phyloP scores from a whole-genome alignment of 2,888 invertebrate genomes.

The Bedellia somnulentella region DNA sequence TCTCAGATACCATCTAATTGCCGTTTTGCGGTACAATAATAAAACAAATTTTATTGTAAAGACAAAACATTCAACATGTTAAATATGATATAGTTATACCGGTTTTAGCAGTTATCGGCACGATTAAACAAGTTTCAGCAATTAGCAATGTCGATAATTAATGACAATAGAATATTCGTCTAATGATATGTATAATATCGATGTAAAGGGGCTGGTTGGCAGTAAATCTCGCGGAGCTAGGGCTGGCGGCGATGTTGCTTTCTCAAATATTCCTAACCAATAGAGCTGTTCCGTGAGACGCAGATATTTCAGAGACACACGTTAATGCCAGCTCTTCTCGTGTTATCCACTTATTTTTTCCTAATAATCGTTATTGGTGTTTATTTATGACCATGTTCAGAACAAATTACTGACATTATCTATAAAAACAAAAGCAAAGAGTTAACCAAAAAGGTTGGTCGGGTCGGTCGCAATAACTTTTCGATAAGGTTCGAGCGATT shows the following conservation, averaged over 20 bases:
- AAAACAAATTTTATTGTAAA: no score
- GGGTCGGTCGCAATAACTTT: conserved; percentile 58
- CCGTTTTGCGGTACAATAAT: no score
- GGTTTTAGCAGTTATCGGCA: conserved; percentile 26
- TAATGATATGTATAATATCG: conserved; percentile 54
- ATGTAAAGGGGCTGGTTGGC: conserved; percentile 29
- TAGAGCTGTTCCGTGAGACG: conserved; percentile 38
- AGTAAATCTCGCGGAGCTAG: conserved; percentile 40
- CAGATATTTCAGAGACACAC: conserved; percentile 32
- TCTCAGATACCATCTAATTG: no score
- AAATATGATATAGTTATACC: no score
- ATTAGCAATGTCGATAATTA: conserved; percentile 44
- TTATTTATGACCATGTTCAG: conserved; percentile 56
- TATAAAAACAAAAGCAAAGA: conserved; percentile 51
- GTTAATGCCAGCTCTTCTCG: conserved; percentile 33
- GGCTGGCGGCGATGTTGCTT: conserved; percentile 40
- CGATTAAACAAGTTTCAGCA: conserved; percentile 37
- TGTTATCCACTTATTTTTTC: conserved; percentile 58
- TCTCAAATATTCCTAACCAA: conserved; percentile 48
- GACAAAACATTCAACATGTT: no score
- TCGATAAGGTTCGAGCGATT: conserved; percentile 58
- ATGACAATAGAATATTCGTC: conserved; percentile 39
- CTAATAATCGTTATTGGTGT: conserved; percentile 61
- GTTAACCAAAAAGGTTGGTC: conserved; percentile 57
- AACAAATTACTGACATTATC: conserved; percentile 58